Conservation (phyloP, 1,140 invertebrate genomes). For the Eufriesea mexicana region DNA sequence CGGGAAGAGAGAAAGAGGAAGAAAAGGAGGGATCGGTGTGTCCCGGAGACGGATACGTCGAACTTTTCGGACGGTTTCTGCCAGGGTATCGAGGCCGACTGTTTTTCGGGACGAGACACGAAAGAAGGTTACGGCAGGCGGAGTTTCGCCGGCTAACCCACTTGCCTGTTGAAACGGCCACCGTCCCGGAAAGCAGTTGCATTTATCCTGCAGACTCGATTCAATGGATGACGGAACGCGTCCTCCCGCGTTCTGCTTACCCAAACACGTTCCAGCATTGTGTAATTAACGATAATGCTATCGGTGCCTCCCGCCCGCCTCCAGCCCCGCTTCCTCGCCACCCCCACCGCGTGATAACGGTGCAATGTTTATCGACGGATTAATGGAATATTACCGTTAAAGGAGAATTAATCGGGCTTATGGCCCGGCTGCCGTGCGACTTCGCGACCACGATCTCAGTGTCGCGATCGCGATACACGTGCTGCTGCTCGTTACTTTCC, state of each 20-base stretch:
- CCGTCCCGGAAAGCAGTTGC: conserved; percentile 59
- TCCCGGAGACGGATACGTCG: conserved; percentile 54
- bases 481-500: neutral
- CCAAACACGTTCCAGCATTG: conserved; percentile 29
- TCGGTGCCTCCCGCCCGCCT: conserved; percentile 17
- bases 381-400: conserved; percentile 68
- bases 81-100: conserved; percentile 60
- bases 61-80: conserved; percentile 58
- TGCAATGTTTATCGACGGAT: conserved; percentile 57
- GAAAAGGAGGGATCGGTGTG: conserved; percentile 33
- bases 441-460: neutral
- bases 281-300: conserved; percentile 57
- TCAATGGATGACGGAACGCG: conserved; percentile 46
- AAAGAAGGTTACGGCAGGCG: conserved; percentile 63
- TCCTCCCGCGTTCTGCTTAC: conserved; percentile 20
- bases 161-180: conserved; percentile 68
- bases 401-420: conserved; percentile 44
- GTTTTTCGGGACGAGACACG: conserved; percentile 53
- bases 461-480: neutral
- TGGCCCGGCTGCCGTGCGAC: neutral
- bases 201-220: conserved; percentile 54
- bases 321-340: too few relatives aligned
- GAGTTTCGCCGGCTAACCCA: conserved; percentile 75
- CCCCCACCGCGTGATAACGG: conserved; percentile 39
- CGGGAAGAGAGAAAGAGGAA: neutral